Conservation (phyloP, 2,888 invertebrate genomes). For the Amphipoea lucens region DNA sequence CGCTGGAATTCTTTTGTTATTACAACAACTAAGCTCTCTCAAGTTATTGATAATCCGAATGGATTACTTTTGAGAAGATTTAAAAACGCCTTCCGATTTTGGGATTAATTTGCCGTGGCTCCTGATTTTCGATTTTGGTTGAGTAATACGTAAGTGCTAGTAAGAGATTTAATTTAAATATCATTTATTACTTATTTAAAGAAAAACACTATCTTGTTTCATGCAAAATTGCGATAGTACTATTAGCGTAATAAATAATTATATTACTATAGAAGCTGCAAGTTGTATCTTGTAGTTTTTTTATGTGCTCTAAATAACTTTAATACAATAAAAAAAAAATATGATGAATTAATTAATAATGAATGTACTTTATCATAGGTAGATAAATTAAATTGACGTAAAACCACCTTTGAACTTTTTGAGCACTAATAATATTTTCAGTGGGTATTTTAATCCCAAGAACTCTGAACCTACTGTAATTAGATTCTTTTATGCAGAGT, state of each 20-base stretch:
- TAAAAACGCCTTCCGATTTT: not conserved
- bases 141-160: not conserved
- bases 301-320: not conserved
- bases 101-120: not conserved
- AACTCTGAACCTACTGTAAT: not conserved
- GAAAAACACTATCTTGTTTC: not conserved
- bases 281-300: not conserved
- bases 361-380: not conserved
- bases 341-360: not conserved
- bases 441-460: not conserved
- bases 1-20: conserved; percentile 63
- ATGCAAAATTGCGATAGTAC: not conserved
- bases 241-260: not conserved
- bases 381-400: not conserved
- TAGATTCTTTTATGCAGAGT: not conserved
- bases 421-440: not conserved
- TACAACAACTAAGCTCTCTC: conserved; percentile 36
- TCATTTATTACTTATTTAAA: not conserved
- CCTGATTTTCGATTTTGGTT: not conserved
- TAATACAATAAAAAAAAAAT: not conserved
- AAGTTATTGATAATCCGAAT: conserved; percentile 22
- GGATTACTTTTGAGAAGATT: not conserved
- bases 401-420: not conserved
- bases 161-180: not conserved
- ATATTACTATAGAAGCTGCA: not conserved